These are phyloP conservation scores for Kuschelorhynchus macadamiae DNA, from an alignment of 2,888 invertebrate genomes.

Conservation along the genomic window DNA sequence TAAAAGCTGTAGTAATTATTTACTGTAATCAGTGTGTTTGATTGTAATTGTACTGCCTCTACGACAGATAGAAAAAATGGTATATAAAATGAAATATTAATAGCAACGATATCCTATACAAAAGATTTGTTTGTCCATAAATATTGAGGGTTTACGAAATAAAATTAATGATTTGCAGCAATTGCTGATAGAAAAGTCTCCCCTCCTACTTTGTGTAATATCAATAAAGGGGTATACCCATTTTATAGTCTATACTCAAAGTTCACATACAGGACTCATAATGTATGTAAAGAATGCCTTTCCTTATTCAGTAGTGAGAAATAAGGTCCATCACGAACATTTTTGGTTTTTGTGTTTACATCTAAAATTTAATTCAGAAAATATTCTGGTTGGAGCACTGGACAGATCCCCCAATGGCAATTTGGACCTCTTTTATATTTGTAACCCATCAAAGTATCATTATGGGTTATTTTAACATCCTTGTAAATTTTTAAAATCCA, in stretches of 20 bases:
- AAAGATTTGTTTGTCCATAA: slow-evolving; percentile 4
- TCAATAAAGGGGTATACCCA: slow-evolving; percentile 4
- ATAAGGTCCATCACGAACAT: slow-evolving; percentile 2
- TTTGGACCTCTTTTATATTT: slow-evolving; percentile 1
- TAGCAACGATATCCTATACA: background rate
- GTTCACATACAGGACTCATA: background rate
- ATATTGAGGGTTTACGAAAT: background rate
- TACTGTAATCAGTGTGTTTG: slow-evolving; percentile 1
- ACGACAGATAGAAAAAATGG: slow-evolving; percentile 1
- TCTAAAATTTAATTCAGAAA: background rate
- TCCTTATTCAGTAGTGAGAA: slow-evolving; percentile 6
- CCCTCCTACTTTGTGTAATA: slow-evolving; percentile 4
- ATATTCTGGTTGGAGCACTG: background rate
- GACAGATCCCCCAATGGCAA: background rate
- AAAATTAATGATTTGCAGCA: slow-evolving; percentile 1
- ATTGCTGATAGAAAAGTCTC: background rate
- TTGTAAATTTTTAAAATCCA: background rate
- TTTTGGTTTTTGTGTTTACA: background rate
- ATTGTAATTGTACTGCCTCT: slow-evolving; percentile 1
- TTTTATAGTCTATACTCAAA: background rate
- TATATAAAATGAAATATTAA: background rate
- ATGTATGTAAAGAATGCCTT: background rate
- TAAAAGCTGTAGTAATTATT: slow-evolving; percentile 7
- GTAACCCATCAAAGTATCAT: background rate
- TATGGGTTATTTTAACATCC: background rate